Conservation (phyloP, 2,113 vertebrate genomes). For the Bubalus kerabau region DNA sequence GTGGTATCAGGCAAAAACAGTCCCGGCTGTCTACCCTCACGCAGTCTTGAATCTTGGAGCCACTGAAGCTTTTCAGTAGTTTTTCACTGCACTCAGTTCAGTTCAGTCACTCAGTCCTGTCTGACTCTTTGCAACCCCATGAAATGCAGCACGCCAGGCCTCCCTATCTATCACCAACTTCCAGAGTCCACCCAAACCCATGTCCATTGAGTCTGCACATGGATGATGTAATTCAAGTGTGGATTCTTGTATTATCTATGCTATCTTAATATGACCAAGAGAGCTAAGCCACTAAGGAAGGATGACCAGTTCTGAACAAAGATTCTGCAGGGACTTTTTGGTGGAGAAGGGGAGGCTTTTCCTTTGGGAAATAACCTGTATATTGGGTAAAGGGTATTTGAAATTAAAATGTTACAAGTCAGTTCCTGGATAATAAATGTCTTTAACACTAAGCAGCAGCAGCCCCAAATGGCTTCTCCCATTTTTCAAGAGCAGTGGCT, state of each 20-base stretch:
- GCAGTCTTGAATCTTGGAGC: background rate
- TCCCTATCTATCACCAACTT: background rate
- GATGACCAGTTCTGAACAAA: background rate
- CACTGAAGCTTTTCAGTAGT: background rate
- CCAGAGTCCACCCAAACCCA: background rate
- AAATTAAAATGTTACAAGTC: background rate
- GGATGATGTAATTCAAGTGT: background rate
- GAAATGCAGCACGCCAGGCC: background rate
- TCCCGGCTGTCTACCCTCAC: background rate
- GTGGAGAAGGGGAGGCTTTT: background rate
- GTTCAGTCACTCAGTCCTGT: background rate
- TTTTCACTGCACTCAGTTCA: background rate
- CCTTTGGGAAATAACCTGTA: background rate
- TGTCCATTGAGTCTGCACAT: background rate
- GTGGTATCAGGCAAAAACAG: background rate
- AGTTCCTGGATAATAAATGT: background rate
- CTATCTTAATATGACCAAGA: conserved; percentile 20
- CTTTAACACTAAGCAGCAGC: background rate
- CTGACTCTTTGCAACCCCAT: background rate
- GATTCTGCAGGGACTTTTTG: background rate
- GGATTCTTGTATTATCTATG: conserved; percentile 20
- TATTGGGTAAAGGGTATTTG: background rate
- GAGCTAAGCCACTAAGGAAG: background rate
- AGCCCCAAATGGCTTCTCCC: background rate
- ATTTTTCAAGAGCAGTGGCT: background rate